Evolutionary conservation across 2,888 invertebrate species (phyloP).

Genomic region (Agriopis aurantiaria): DNA sequence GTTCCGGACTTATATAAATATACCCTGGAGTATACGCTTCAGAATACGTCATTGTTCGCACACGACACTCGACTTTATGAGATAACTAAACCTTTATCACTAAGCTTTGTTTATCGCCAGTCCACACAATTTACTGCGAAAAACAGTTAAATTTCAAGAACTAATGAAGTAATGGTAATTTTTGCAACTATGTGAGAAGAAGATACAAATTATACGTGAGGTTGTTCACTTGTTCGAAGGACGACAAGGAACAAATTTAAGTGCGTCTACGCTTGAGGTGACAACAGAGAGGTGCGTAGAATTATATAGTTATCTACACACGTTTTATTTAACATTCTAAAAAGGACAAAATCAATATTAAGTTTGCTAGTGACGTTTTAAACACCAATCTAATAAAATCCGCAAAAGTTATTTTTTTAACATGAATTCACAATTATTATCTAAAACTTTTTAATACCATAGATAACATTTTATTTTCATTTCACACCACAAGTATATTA

Average conservation of each 20-base stretch:
- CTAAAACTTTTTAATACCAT: background rate
- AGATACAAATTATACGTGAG: background rate
- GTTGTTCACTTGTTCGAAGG: conserved; percentile 9
- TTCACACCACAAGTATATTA: background rate
- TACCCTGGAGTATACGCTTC: background rate
- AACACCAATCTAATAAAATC: background rate
- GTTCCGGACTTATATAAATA: conserved; percentile 40
- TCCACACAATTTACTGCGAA: background rate
- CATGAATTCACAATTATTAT: background rate
- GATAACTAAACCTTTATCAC: conserved; percentile 25
- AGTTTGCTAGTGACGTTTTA: background rate
- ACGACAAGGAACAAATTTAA: background rate
- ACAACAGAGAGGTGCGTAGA: background rate
- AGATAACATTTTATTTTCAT: background rate
- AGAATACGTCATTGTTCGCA: background rate
- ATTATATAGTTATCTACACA: background rate
- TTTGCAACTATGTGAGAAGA: conserved; percentile 25
- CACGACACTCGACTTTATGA: conserved; percentile 20
- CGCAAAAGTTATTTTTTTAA: background rate
- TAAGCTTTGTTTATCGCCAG: conserved; percentile 13
- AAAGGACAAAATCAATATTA: background rate
- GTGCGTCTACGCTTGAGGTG: background rate
- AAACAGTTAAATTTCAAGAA: conserved; percentile 9
- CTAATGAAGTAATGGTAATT: conserved; percentile 19
- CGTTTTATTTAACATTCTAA: conserved; percentile 1